Base-by-base conservation (phyloP, 2,888 invertebrate genomes). In the Trissolcus japonicus region DNA sequence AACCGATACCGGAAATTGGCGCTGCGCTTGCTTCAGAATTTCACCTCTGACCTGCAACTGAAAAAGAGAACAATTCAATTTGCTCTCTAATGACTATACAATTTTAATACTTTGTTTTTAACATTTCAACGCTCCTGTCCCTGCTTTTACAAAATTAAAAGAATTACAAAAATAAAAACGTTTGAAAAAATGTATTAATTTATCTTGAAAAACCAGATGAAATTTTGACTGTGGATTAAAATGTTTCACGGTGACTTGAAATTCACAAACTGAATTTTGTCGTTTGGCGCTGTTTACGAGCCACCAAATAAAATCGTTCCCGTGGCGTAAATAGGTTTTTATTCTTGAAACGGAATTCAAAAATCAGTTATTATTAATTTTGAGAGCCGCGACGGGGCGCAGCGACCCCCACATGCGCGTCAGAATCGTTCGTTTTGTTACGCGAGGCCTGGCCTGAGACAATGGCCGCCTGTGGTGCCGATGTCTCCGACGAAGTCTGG, bases 401-500 rank as follows among this genome's bases (percentile, higher is more conserved):
- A 67, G 81, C 79, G 86, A 83, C 86, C 86, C 85, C 86, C 85
- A 80, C 83, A 83, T 80, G 84, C 80, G 84, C 84, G 83, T 84
- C 83, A 84, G 83, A 53, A 61, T 53, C 73, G 71, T 80, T 78
- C 73, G 63, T 80, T 79, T 80, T 80, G 76, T 72, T 72, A 53
- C 61, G 46, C 69, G 76, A 74, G 74, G 65, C 80, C 80, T 80
- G 82, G 83, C 81, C 84, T 87, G 86, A 88, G 87, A 88, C 88
- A 88, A 88, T 88, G 87, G 86, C 84, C 87, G 85, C 88, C 88
- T 81, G 87, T 81, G 82, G 87, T 79, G 87, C 83, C 83, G 86
- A 86, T 87, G 86, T 87, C 86, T 86, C 86, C 85, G 82, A 82
- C 87, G 86, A 87, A 86, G 88, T 88, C 87, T 86, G 86, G 81